These are phyloP conservation scores for Garra rufa DNA, from an alignment of 2,113 vertebrate genomes.

Conservation along the genomic window DNA sequence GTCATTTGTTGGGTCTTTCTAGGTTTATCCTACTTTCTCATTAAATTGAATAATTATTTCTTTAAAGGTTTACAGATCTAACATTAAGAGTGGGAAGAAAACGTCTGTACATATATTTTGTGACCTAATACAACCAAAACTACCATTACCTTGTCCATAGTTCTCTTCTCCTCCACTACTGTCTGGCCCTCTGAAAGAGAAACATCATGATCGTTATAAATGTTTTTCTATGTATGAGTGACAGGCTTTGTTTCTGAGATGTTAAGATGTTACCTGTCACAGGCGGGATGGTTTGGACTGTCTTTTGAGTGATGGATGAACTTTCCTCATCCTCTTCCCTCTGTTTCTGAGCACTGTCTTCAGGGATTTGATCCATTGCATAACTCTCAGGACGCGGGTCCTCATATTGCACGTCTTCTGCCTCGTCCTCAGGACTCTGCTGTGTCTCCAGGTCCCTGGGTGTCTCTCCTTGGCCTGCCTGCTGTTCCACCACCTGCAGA, in stretches of 20 bases:
- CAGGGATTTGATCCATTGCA: constrained; percentile 21
- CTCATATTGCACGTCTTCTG: constrained; percentile 56
- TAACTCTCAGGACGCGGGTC: constrained; percentile 18
- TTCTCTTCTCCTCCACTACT: constrained; percentile 34
- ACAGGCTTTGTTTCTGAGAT: neutral
- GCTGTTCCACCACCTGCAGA: constrained; percentile 73
- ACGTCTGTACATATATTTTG: neutral
- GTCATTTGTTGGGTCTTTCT: too few species aligned
- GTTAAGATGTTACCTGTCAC: constrained; percentile 37
- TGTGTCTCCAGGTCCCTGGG: constrained; percentile 37
- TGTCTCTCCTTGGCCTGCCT: constrained; percentile 46
- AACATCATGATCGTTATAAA: constrained; percentile 1
- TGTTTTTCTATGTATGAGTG: neutral
- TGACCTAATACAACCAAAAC: neutral
- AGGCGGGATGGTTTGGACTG: constrained; percentile 8
- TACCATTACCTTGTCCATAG: constrained; percentile 60
- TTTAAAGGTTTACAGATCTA: neutral
- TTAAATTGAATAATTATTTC: neutral
- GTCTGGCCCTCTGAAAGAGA: constrained; percentile 55
- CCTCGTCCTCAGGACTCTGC: constrained; percentile 33
- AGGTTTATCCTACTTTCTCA: too few species aligned
- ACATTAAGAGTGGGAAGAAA: neutral
- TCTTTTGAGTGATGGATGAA: constrained; percentile 24
- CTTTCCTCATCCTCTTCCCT: constrained; percentile 27
- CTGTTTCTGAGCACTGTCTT: constrained; percentile 35